Percentiles rank a stretch among this genome's conserved stretches.
Evolutionary conservation across 2,113 vertebrate species (phyloP).

Genomic region (Craseonycteris thonglongyai): DNA sequence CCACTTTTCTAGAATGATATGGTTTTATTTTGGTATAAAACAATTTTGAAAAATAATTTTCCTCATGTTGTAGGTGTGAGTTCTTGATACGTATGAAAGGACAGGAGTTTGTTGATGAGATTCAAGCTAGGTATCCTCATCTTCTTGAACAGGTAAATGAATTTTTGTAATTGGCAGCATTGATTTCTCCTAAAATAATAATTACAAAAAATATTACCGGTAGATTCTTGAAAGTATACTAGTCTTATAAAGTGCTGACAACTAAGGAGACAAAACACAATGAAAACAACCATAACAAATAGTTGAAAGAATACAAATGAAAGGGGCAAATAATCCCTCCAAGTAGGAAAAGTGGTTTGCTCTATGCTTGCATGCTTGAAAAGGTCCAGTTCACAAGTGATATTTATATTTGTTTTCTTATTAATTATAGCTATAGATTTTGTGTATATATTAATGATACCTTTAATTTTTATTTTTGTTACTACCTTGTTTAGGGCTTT

Average conservation of each 20-base stretch:
- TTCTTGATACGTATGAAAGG: slow-evolving; percentile 94
- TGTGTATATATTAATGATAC: neutral
- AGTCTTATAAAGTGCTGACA: too few relatives aligned
- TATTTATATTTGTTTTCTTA: neutral
- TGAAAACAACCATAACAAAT: too few relatives aligned
- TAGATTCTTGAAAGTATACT: too few relatives aligned
- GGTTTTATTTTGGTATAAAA: neutral
- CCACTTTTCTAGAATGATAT: neutral
- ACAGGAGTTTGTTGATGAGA: slow-evolving; percentile 91
- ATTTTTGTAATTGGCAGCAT: slow-evolving; percentile 13
- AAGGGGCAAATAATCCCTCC: too few relatives aligned
- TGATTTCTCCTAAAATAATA: neutral
- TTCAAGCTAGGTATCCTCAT: slow-evolving; percentile 95
- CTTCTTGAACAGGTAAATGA: slow-evolving; percentile 93
- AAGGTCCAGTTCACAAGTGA: neutral
- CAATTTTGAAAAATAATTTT: neutral
- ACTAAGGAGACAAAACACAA: too few relatives aligned
- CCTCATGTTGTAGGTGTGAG: slow-evolving; percentile 86
- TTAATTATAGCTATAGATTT: neutral
- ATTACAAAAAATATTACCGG: neutral
- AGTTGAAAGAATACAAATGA: too few relatives aligned
- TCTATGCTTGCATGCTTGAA: too few relatives aligned
- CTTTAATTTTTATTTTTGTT: neutral
- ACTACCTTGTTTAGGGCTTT: neutral
- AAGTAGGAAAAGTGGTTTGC: too few relatives aligned